Base-by-base conservation (phyloP, 2,888 invertebrate genomes). In the Philopedon plagiatum region DNA sequence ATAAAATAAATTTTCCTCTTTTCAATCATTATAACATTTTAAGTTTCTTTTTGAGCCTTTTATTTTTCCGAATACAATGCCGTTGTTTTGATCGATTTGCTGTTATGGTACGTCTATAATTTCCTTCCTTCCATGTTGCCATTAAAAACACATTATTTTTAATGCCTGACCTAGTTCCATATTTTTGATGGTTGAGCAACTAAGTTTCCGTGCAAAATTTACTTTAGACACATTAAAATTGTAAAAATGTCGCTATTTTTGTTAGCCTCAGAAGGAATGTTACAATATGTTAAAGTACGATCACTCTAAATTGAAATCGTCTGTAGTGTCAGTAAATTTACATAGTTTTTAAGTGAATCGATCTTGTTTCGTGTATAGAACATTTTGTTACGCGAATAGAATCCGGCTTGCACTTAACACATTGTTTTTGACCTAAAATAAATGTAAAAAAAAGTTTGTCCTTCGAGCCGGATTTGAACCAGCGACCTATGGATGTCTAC, bases 401-500 rank as follows among this genome's bases (percentile, higher is more conserved):
- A n/a, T n/a, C n/a, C n/a, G n/a, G n/a, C n/a, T n/a, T n/a, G n/a
- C n/a, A n/a, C n/a, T n/a, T n/a, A n/a, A n/a, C n/a, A n/a, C n/a
- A n/a, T n/a, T n/a, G n/a, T n/a, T n/a, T n/a, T n/a, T n/a, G n/a
- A n/a, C n/a, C 13, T 13, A 4, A 37, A 37, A 4, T 3, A 37
- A 37, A 37, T 32, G 7, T 32, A 19, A 41, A 62, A 75, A 78
- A 77, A 78, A 75, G 69, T 34, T 60, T 56, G n/a, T 81, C 81
- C 81, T 81, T 81, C 81, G 81, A 81, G 82, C 81, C 82, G 82
- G 81, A 81, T 82, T 81, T 82, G 82, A 82, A 82, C 82, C 82
- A 82, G 82, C 82, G 82, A 82, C 90, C 90, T 90, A 90, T 89
- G 89, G 89, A 90, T 90, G 13, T 26, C 51, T 57, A 57, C 56